Conservation (phyloP, 2,888 invertebrate species). For the Stenodema calcarata region DNA sequence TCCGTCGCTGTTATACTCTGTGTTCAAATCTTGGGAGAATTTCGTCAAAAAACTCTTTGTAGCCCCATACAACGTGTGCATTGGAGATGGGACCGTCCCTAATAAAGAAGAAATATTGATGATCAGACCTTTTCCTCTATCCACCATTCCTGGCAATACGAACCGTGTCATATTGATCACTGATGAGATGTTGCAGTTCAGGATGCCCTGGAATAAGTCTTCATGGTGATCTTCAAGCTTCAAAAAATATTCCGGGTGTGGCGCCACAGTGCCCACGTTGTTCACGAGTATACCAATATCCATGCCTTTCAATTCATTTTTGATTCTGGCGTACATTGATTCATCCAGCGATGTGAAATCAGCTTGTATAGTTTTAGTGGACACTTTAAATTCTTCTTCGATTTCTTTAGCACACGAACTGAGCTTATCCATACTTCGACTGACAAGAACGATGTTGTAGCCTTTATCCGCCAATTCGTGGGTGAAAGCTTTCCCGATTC, state of each 20-base stretch:
- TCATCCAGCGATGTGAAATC: conserved; percentile 24
- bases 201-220: not conserved
- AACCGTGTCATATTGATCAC: not conserved
- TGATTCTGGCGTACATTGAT: conserved; percentile 14
- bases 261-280: not conserved
- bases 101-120: conserved; percentile 12
- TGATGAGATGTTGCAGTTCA: conserved; percentile 25
- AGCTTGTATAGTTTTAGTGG: conserved; percentile 31
- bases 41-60: conserved; percentile 18
- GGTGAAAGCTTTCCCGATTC: conserved; percentile 40
- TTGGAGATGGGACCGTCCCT: not conserved
- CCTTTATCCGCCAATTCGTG: conserved; percentile 11
- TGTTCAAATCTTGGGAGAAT: conserved; percentile 14
- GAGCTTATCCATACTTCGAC: conserved; percentile 13
- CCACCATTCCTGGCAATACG: conserved; percentile 6
- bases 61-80: not conserved
- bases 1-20: not conserved
- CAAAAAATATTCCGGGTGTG: conserved; percentile 15
- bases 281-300: conserved; percentile 20
- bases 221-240: not conserved
- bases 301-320: not conserved
- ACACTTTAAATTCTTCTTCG: not conserved
- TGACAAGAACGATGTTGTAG: conserved; percentile 6
- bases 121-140: not conserved
- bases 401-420: not conserved